These are phyloP conservation scores for Acronicta leporina DNA, from an alignment of 2,888 invertebrate species.

Conservation along the genomic window DNA sequence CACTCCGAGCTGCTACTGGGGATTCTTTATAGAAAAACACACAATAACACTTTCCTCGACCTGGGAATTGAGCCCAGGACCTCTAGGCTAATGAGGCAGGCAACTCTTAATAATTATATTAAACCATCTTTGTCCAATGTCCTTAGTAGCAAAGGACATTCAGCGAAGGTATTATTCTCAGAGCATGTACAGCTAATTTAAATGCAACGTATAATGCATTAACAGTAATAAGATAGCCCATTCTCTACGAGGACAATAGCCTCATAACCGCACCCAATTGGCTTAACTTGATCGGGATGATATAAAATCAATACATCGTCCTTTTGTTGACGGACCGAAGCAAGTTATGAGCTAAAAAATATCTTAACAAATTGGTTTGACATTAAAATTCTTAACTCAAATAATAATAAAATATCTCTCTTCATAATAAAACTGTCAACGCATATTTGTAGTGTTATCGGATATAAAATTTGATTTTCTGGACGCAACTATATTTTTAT, in stretches of 20 bases:
- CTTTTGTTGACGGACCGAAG: constrained; percentile 23
- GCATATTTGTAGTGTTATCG: constrained; percentile 13
- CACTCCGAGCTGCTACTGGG: too few relatives aligned
- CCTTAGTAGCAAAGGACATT: not conserved
- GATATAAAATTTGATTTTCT: not conserved
- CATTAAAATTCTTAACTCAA: constrained; percentile 26
- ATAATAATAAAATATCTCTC: constrained; percentile 15
- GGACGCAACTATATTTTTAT: too few relatives aligned
- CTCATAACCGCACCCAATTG: constrained; percentile 8
- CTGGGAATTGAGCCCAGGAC: too few relatives aligned
- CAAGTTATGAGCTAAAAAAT: constrained; percentile 25
- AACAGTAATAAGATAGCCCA: constrained; percentile 25
- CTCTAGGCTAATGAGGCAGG: too few relatives aligned
- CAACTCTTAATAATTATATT: too few relatives aligned
- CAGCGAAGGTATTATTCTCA: not conserved
- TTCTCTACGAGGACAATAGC: constrained; percentile 26
- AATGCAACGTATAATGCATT: constrained; percentile 12
- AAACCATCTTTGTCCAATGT: not conserved
- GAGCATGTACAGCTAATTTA: constrained; percentile 18
- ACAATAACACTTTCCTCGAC: too few relatives aligned
- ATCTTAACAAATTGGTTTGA: constrained; percentile 27
- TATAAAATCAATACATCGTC: constrained; percentile 17
- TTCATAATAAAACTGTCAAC: constrained; percentile 38
- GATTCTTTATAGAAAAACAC: too few relatives aligned
- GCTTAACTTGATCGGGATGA: constrained; percentile 10